A percentile compares a stretch with the other conserved stretches of the same genome.
These are phyloP conservation scores for Scrobipalpa atriplicella DNA, from an alignment of 2,888 invertebrate genomes.

Conservation along the genomic window DNA sequence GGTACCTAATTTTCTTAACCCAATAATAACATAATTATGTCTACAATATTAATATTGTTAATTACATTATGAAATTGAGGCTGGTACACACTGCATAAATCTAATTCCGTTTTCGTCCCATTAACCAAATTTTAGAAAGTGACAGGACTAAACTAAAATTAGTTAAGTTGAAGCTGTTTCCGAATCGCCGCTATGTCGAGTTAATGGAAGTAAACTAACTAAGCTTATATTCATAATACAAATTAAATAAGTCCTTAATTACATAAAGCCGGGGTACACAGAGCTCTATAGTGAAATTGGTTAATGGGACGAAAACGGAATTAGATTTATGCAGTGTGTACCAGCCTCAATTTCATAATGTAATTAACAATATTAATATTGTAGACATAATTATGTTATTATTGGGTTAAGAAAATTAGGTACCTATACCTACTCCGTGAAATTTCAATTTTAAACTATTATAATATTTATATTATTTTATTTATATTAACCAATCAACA, in stretches of 20 bases:
- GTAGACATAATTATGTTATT: background rate
- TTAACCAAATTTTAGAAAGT: too few species aligned
- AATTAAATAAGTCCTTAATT: background rate
- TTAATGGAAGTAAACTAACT: background rate
- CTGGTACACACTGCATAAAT: background rate
- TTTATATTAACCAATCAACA: too few species aligned
- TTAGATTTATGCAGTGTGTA: background rate
- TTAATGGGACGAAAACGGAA: constrained; percentile 11
- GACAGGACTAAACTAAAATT: too few species aligned
- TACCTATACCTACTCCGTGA: too few species aligned
- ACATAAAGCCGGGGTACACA: background rate
- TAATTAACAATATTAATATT: background rate
- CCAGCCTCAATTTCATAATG: background rate
- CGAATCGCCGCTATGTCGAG: too few species aligned
- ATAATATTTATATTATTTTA: too few species aligned
- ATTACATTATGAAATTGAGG: background rate
- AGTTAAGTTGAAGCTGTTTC: too few species aligned
- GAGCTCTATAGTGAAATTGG: background rate
- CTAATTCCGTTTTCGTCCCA: constrained; percentile 6
- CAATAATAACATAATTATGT: background rate
- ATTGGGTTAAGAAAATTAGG: background rate
- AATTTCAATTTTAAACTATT: too few species aligned
- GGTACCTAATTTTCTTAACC: background rate
- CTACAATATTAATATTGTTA: background rate
- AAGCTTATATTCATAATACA: background rate